A percentile compares a stretch with the other conserved stretches of the same genome.
phyloP scores from a whole-genome alignment of 2,797 vertebrate species.

The Danionella dracula region DNA sequence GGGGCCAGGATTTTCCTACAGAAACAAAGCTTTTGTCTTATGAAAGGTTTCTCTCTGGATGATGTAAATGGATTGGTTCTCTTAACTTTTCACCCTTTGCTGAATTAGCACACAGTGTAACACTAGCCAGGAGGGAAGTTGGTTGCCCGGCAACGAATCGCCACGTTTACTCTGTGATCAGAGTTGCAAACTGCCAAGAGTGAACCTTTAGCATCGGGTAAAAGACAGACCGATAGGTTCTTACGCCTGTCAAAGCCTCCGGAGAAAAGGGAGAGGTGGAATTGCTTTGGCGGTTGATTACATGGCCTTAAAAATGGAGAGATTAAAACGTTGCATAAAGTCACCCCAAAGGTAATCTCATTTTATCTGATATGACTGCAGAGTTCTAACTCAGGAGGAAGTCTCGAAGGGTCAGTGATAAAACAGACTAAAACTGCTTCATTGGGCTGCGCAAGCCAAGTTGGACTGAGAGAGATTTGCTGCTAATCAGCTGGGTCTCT shows the following conservation, averaged over 20 bases:
- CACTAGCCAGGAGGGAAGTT: conserved; percentile 62
- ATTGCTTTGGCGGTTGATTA: conserved; percentile 21
- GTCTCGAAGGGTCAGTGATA: conserved; percentile 9
- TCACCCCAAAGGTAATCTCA: conserved; percentile 31
- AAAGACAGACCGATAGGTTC: conserved; percentile 56
- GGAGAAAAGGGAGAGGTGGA: conserved; percentile 17
- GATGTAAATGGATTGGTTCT: conserved; percentile 59
- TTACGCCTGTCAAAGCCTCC: conserved; percentile 45
- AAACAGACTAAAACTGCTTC: conserved; percentile 2
- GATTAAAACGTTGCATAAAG: conserved; percentile 34
- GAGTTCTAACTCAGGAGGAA: conserved; percentile 7
- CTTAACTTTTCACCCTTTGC: conserved; percentile 64
- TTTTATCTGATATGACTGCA: conserved; percentile 34
- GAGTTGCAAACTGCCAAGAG: conserved; percentile 63
- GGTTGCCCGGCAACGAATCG: conserved; percentile 70
- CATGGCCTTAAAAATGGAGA: conserved; percentile 5
- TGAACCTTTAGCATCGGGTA: conserved; percentile 58
- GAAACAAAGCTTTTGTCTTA: neutral
- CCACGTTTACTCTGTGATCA: conserved; percentile 64
- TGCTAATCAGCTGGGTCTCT: conserved; percentile 18
- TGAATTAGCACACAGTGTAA: conserved; percentile 62
- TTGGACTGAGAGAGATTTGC: neutral
- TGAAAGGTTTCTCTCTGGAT: conserved; percentile 44
- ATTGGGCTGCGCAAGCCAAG: neutral
- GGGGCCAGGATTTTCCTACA: too few species aligned